Conservation (phyloP, 2,113 vertebrate species). For the Sminthopsis crassicaudata region DNA sequence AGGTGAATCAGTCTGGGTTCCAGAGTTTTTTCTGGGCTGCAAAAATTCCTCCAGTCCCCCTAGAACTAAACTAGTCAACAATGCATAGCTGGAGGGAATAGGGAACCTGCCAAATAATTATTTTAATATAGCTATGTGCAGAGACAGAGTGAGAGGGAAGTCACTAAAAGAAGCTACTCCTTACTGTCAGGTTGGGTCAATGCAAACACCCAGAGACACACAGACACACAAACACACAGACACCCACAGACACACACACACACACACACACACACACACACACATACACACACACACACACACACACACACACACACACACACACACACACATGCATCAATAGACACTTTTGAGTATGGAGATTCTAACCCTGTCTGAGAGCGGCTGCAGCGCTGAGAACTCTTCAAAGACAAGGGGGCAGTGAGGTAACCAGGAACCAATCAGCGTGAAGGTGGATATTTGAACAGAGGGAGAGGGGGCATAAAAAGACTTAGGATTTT, state of each 20-base stretch:
- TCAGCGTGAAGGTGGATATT: constrained; percentile 39
- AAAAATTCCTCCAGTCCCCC: background rate
- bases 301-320: constrained; percentile 11
- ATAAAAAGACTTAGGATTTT: constrained; percentile 35
- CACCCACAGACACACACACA: constrained; percentile 1
- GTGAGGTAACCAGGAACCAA: constrained; percentile 52
- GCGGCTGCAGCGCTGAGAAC: constrained; percentile 21
- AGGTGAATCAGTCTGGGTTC: background rate
- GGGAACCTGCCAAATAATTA: background rate
- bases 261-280: background rate
- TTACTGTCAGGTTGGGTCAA: constrained; percentile 40
- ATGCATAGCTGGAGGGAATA: constrained; percentile 7
- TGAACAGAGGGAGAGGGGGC: background rate
- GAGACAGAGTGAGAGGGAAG: constrained; percentile 25
- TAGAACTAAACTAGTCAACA: constrained; percentile 31
- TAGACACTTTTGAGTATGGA: constrained; percentile 32
- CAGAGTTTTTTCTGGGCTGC: background rate
- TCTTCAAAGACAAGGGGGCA: constrained; percentile 53
- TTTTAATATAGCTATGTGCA: constrained; percentile 41
- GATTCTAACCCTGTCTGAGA: constrained; percentile 23
- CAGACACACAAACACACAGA: background rate
- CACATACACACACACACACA: background rate
- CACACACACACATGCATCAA: background rate
- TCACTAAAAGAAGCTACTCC: constrained; percentile 32
- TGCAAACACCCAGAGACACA: constrained; percentile 15